A percentile compares a stretch with the other conserved stretches of the same genome.
phyloP scores from a whole-genome alignment of 2,113 vertebrate species.

The Hiodon alosoides region DNA sequence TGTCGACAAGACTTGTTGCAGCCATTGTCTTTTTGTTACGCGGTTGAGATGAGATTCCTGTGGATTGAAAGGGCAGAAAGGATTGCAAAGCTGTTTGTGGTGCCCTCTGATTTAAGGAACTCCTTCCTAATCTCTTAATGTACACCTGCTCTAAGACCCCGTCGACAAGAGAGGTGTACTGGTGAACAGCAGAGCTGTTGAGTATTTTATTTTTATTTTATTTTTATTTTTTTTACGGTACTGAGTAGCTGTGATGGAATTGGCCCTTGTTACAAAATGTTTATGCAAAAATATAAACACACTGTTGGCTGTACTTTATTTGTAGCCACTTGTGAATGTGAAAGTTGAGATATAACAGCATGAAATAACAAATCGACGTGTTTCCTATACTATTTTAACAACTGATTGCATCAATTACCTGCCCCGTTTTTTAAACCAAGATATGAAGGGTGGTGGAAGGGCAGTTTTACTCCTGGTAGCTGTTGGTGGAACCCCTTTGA shows the following conservation, averaged over 20 bases:
- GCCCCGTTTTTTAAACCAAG: no score
- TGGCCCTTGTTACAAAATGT: not conserved
- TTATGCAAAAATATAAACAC: no score
- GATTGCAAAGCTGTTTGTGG: not conserved
- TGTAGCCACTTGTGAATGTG: no score
- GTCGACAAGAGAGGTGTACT: conserved; percentile 15
- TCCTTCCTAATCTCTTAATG: not conserved
- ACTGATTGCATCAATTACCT: no score
- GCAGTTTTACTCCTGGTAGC: no score
- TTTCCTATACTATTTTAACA: no score
- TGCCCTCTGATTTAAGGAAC: not conserved
- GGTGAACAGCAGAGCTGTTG: not conserved
- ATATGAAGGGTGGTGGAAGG: no score
- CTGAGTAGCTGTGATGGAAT: not conserved
- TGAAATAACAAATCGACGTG: no score
- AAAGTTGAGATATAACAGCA: no score
- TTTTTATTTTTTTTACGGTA: not conserved
- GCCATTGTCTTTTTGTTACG: not conserved
- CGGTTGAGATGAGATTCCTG: not conserved
- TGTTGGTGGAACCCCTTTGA: no score
- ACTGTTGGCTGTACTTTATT: no score
- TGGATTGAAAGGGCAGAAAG: not conserved
- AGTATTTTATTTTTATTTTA: not conserved
- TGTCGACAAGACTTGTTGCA: no score
- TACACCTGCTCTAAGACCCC: conserved; percentile 13